Base-by-base conservation (phyloP, 2,113 vertebrate species). In the Otis tarda region DNA sequence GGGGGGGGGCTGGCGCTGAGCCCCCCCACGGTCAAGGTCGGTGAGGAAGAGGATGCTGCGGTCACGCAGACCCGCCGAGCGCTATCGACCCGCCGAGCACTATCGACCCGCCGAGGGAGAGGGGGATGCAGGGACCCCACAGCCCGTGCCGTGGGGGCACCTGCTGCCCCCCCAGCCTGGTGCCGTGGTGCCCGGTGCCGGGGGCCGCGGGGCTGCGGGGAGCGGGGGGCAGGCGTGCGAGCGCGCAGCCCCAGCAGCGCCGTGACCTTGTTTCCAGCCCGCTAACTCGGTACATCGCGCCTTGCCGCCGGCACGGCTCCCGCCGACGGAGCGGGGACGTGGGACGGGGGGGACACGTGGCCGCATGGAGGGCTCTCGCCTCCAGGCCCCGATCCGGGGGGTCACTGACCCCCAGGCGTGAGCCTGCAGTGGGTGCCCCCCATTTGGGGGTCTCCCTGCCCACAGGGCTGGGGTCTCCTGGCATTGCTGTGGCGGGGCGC, bases 211-310 rank as follows among this genome's bases (percentile, higher is more conserved):
- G 63, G 41, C 70, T 3, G 3, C 7, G 11, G 41, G 63, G 35
- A 35, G 41, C 1, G 2, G 22, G 41, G 57, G 31, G 15, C 67
- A 1, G 83, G 45, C 43, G 1, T 50, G 69, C 4, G 41, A 87
- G 74, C 4, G 5, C 7, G 4, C 53, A 37, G 67, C 77, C 47
- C 60, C 4, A 1, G 60, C 76, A 90, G 83, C 7, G 17, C 61
- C 4, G 7, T 95, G 95, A 96, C 96, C 96, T 96, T 85, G 84
- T 95, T 95, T 97, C 93, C 87, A 96, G 93, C 78, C 74, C 35
- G 3, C 55, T 93, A 14, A 43, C 35, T 94, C 43, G 0, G 49
- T 43, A 33, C 83, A 22, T 78, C 78, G 56, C 24, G 27, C 69
- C 73, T 75, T 7, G 93, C 93, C 73, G 60, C 61, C 6, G 55